Base-by-base conservation (phyloP, 1,140 invertebrate genomes). In the Whitmania pigra region DNA sequence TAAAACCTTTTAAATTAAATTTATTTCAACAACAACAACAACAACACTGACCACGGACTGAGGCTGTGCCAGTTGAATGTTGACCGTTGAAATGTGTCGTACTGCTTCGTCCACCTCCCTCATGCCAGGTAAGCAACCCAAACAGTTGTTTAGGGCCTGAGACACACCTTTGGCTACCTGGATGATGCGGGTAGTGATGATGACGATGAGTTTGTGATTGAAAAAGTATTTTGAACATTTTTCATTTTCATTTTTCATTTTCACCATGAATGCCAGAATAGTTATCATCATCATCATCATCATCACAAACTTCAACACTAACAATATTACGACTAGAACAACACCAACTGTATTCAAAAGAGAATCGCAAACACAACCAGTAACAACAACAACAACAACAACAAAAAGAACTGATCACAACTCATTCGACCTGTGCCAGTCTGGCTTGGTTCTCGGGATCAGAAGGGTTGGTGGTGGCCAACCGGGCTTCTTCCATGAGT, bases 61-160 rank as follows among this genome's bases (percentile, higher is more conserved):
- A 27, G 60, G 60, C 11, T 63, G 3, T 22, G 67, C 25, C 18
- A 73, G 72, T 60, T 60, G 54, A 67, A 71, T 70, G 53, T 49
- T 73, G 36, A 73, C 53, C 17, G 76, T 76, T 69, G 87, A 88
- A 70, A 97, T 93, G 73, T 86, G 87, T 73, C 87, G 86, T 76
- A 95, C 89, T 0, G 91, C 90, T 20, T 88, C 86, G 78, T 96
- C 92, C 4, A 97, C 88, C 78, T 94, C 93, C 76, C 88, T 77
- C 77, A 95, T 92, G 0, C 92, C 91, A 15, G 93, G 92, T 54
- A 94, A 84, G 77, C 89, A 90, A 74, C 88, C 89, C 9, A 94
- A 86, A 75, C 85, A 86, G 73, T 81, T 83, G 73, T 84, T 84
- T 1, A 86, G 78, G 27, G 85, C 83, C 71, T 78, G 78, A 0